These are phyloP conservation scores for Andrena cerasifolii DNA, from an alignment of 1,140 invertebrate genomes.

Conservation along the genomic window DNA sequence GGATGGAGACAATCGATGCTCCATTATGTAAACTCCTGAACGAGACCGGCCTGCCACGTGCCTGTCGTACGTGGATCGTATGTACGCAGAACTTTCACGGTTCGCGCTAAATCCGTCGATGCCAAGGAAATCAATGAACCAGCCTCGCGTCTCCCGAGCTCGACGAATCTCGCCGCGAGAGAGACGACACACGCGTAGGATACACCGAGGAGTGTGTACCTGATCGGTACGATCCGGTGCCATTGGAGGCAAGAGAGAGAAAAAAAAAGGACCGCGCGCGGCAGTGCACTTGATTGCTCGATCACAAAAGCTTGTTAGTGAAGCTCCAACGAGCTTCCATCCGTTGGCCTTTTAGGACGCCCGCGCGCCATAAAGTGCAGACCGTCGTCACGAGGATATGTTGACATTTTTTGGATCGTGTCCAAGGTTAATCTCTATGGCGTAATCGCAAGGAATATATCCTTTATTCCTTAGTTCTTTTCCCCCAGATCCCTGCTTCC, in stretches of 20 bases:
- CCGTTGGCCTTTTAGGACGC: constrained; percentile 53
- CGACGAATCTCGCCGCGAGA: no score
- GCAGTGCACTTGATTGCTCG: constrained; percentile 55
- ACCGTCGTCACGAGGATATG: background rate
- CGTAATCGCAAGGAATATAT: constrained; percentile 13
- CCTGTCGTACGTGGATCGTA: constrained; percentile 5
- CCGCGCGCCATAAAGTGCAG: constrained; percentile 7
- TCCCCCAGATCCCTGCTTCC: no score
- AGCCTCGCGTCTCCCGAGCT: background rate
- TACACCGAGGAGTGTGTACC: constrained; percentile 4
- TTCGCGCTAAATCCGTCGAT: constrained; percentile 31
- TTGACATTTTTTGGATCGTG: constrained; percentile 21
- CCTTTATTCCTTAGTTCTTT: background rate
- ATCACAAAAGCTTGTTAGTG: constrained; percentile 61
- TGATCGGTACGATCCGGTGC: constrained; percentile 27
- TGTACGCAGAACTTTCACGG: constrained; percentile 51
- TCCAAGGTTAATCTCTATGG: constrained; percentile 29
- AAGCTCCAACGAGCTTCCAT: constrained; percentile 31
- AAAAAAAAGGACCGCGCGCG: background rate
- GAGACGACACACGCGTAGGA: background rate
- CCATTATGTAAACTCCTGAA: constrained; percentile 58
- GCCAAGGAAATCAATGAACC: constrained; percentile 52
- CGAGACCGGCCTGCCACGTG: constrained; percentile 28
- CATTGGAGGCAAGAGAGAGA: constrained; percentile 10
- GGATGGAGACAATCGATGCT: constrained; percentile 16